phyloP scores from a whole-genome alignment of 2,888 invertebrate species.

The Perizoma affinitatum region DNA sequence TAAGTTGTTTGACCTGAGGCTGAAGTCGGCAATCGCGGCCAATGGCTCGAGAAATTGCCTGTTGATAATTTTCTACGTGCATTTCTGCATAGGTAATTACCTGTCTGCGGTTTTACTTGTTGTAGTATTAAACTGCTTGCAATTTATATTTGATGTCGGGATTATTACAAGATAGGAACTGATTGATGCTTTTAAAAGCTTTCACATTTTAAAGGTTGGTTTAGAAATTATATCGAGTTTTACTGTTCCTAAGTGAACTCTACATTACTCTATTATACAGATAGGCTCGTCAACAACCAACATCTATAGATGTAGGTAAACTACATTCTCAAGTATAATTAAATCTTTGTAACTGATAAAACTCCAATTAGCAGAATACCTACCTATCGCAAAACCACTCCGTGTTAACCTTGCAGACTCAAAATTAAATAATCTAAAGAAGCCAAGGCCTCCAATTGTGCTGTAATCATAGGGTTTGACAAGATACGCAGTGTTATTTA shows the following conservation, averaged over 20 bases:
- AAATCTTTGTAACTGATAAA: slow-evolving; percentile 11
- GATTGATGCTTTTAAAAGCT: background rate
- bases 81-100: slow-evolving; percentile 38
- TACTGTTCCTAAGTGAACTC: no score
- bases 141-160: slow-evolving; percentile 10
- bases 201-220: no score
- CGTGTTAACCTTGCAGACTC: slow-evolving; percentile 49
- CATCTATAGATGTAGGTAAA: background rate
- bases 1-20: slow-evolving; percentile 59
- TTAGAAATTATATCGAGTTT: no score
- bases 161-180: background rate
- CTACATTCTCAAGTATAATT: background rate
- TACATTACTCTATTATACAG: no score
- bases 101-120: slow-evolving; percentile 30
- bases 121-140: slow-evolving; percentile 19
- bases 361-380: slow-evolving; percentile 33
- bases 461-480: slow-evolving; percentile 52
- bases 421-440: slow-evolving; percentile 47
- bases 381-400: slow-evolving; percentile 42
- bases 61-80: slow-evolving; percentile 43
- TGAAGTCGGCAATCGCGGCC: slow-evolving; percentile 63
- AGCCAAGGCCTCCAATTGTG: slow-evolving; percentile 56
- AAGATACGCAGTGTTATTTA: slow-evolving; percentile 36
- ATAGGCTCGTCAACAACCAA: no score
- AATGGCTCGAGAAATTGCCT: slow-evolving; percentile 65